Evolutionary conservation across 2,113 vertebrate genomes (phyloP), one percentile per base, ranked within the genome.

Genomic region (Colinus virginianus): DNA sequence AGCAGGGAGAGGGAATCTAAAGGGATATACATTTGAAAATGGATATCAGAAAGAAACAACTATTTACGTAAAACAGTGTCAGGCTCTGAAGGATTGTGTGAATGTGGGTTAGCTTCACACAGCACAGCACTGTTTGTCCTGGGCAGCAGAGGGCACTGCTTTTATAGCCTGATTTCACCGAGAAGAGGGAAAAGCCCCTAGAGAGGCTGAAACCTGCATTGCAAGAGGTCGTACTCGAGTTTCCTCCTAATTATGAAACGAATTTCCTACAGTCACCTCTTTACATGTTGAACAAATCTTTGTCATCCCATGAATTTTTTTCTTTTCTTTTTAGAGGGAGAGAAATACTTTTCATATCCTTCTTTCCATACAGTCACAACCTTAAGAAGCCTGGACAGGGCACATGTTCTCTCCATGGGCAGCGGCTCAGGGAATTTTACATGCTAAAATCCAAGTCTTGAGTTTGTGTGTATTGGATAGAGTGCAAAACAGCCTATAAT

Each of bases 61-160:
- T 7, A 7, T 4, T 4, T 34, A 1, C 4, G 21, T 32, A 22
- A 80, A 84, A 62, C 3, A 59, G 69, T 10, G 3, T 4, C 76
- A 26, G 16, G 3, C 21, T 51, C 45, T 21, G 51, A 46, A 56
- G n/a, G 36, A 20, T 19, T 11, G 3, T 6, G 45, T 6, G 45
- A 67, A 26, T 59, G 23, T 25, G 58, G 49, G 42, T 63, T 22
- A 51, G 53, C 45, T 20, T 34, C 45, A 38, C 22, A 22, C 4
- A 45, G 70, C 30, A 32, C 87, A 76, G 46, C 71, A 64, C 49
- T 63, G 5, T 69, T 59, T 32, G 68, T 88, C 94, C 84, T 79
- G 55, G 88, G 82, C 95, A 91, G 79, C 68, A 96, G 93, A 91
- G 92, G 94, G 93, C 94, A 93, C 82, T 90, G 55, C 82, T 86